These are phyloP conservation scores for Antheraea mylitta DNA, from an alignment of 1,140 invertebrate genomes.

Conservation along the genomic window DNA sequence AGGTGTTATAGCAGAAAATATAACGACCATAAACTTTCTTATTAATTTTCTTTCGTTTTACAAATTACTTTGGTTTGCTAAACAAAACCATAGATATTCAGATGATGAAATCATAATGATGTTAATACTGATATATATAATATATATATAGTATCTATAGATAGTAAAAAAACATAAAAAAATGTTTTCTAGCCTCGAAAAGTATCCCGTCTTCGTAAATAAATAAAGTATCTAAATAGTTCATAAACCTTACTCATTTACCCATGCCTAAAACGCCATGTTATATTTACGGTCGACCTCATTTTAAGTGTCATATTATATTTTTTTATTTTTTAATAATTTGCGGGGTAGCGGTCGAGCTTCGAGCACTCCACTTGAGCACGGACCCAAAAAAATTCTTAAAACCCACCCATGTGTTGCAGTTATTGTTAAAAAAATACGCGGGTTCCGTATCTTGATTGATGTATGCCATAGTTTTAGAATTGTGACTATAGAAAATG, in stretches of 20 bases:
- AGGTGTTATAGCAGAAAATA: no score
- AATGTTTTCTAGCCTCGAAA: no score
- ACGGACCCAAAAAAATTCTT: conserved; percentile 70
- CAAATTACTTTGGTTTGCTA: no score
- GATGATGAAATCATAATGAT: no score
- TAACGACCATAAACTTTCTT: no score
- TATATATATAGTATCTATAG: no score
- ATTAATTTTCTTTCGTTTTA: no score
- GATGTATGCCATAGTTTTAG: neutral
- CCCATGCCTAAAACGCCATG: conserved; percentile 42
- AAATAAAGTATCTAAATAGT: no score
- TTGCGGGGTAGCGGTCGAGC: conserved; percentile 52
- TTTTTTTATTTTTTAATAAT: conserved; percentile 72
- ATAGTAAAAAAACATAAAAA: no score
- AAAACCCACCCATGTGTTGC: conserved; percentile 69
- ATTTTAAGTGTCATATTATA: conserved; percentile 44
- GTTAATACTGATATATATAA: no score
- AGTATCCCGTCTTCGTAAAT: no score
- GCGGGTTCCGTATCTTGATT: conserved; percentile 48
- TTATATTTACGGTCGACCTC: conserved; percentile 54
- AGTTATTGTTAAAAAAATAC: conserved; percentile 36
- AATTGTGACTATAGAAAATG: neutral
- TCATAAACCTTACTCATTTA: neutral
- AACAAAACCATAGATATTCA: no score
- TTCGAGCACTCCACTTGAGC: conserved; percentile 57